These are phyloP conservation scores for Branchinecta sandiegonensis DNA, from an alignment of 2,888 invertebrate genomes.

Conservation along the genomic window DNA sequence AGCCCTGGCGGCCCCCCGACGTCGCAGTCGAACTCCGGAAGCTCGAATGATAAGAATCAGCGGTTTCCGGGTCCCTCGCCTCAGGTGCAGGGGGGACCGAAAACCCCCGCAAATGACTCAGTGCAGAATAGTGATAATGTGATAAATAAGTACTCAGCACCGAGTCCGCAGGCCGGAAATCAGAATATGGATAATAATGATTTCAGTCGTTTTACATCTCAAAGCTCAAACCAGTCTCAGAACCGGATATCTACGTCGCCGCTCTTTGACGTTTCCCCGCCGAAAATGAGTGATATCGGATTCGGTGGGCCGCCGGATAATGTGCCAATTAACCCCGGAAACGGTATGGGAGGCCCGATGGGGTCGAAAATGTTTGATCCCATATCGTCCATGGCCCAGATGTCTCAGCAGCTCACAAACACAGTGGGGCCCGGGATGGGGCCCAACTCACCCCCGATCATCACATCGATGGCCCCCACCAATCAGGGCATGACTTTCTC, in stretches of 20 bases:
- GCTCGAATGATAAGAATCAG: constrained; percentile 25
- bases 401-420: constrained; percentile 80
- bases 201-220: constrained; percentile 29
- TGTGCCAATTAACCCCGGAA: constrained; percentile 34
- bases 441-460: constrained; percentile 33
- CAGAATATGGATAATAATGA: constrained; percentile 25
- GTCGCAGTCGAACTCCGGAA: constrained; percentile 23
- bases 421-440: constrained; percentile 24
- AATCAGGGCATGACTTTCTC: constrained; percentile 17
- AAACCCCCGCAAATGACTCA: constrained; percentile 30
- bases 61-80: constrained; percentile 32
- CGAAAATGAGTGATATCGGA: constrained; percentile 28
- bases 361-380: constrained; percentile 55
- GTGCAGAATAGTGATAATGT: constrained; percentile 26
- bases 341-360: constrained; percentile 28
- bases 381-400: constrained; percentile 81
- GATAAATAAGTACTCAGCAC: constrained; percentile 25
- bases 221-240: constrained; percentile 27
- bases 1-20: constrained; percentile 32
- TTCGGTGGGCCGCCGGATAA: constrained; percentile 30
- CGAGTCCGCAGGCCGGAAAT: constrained; percentile 30
- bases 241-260: constrained; percentile 27
- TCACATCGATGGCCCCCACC: constrained; percentile 36
- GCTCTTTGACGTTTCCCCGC: constrained; percentile 28
- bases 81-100: constrained; percentile 27